A percentile compares a stretch with the other conserved stretches of the same genome.
Evolutionary conservation across 2,113 vertebrate genomes (phyloP).

Genomic region (Meleagris gallopavo): DNA sequence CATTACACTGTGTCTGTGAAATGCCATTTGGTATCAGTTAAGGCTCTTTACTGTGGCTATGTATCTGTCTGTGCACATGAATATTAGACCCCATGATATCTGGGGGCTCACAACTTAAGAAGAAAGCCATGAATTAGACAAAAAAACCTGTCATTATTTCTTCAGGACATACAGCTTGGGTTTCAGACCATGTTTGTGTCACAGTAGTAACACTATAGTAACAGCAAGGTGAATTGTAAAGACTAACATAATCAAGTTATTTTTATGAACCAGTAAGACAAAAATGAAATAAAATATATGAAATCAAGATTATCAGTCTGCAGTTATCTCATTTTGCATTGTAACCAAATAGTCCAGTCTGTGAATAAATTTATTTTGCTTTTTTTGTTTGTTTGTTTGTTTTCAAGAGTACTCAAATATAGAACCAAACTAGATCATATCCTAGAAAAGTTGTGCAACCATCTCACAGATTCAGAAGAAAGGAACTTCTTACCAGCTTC

Average conservation of each 20-base stretch:
- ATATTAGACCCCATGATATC: not conserved
- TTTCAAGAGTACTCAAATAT: not conserved
- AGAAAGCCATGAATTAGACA: not conserved
- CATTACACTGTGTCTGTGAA: not conserved
- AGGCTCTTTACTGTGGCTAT: not conserved
- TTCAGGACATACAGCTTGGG: not conserved
- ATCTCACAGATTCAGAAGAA: not conserved
- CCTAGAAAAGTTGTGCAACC: not conserved
- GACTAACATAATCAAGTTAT: not conserved
- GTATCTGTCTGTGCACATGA: not conserved
- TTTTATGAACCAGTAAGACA: not conserved
- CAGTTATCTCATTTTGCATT: not conserved
- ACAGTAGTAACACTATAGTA: not conserved
- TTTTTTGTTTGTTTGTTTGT: not conserved
- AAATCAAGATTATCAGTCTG: not conserved
- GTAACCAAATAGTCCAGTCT: not conserved
- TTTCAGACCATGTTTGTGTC: not conserved
- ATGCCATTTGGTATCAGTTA: not conserved
- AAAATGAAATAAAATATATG: not conserved
- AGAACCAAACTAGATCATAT: not conserved
- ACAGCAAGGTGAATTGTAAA: not conserved
- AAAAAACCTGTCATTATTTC: not conserved
- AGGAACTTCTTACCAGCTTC: slow-evolving; percentile 85
- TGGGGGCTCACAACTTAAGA: not conserved
- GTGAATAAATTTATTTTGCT: not conserved